Percentiles rank a stretch among this genome's conserved stretches.
Evolutionary conservation across 2,888 invertebrate genomes (phyloP).

Genomic region (Meiosimyza decipiens): DNA sequence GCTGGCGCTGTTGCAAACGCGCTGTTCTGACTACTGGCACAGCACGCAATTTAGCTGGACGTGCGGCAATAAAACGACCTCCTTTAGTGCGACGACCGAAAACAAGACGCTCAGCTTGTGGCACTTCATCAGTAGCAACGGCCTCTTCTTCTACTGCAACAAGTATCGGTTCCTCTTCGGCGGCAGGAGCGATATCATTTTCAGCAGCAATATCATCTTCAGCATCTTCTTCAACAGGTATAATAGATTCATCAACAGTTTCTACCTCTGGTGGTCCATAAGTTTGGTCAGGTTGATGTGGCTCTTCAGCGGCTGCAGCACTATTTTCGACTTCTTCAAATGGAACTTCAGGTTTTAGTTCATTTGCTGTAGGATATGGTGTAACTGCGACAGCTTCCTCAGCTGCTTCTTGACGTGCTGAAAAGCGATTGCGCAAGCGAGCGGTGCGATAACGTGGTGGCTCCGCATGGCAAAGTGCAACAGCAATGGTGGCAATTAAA

Average conservation of each 20-base stretch:
- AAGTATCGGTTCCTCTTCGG: slow-evolving; percentile 32
- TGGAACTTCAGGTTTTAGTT: slow-evolving; percentile 59
- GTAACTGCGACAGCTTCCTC: slow-evolving; percentile 54
- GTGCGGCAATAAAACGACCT: slow-evolving; percentile 39
- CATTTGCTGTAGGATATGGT: slow-evolving; percentile 59
- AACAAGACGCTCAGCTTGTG: slow-evolving; percentile 40
- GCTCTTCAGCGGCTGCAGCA: not conserved
- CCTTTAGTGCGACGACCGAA: slow-evolving; percentile 39
- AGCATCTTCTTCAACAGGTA: slow-evolving; percentile 19
- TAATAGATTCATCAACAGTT: slow-evolving; percentile 28
- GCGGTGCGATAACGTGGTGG: slow-evolving; percentile 48
- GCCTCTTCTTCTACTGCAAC: slow-evolving; percentile 34
- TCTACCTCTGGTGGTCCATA: slow-evolving; percentile 44
- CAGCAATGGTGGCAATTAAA: slow-evolving; percentile 44
- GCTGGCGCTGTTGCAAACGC: slow-evolving; percentile 31
- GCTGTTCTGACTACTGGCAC: slow-evolving; percentile 33
- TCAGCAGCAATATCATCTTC: slow-evolving; percentile 30
- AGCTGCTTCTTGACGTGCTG: slow-evolving; percentile 56
- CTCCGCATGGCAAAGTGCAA: slow-evolving; percentile 45
- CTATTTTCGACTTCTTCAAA: slow-evolving; percentile 52
- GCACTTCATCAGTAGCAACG: slow-evolving; percentile 19
- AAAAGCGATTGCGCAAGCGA: slow-evolving; percentile 52
- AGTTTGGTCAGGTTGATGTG: slow-evolving; percentile 42
- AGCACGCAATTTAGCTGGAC: slow-evolving; percentile 45
- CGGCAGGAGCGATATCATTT: slow-evolving; percentile 32